Base-by-base conservation (phyloP, 2,888 invertebrate species). In the Ctena decussata region DNA sequence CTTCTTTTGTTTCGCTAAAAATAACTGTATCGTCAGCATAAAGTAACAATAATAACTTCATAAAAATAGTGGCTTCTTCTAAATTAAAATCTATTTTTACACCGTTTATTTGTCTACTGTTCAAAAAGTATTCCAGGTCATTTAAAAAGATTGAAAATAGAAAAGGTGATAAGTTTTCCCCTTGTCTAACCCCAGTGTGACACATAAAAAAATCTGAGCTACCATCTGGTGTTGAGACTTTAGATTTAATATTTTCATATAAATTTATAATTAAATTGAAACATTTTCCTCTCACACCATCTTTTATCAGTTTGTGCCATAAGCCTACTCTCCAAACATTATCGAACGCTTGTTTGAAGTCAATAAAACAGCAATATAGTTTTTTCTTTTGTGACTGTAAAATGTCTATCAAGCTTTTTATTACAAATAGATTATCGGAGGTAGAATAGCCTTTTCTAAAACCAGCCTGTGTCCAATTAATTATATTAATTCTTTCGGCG, bases 221-320 rank as follows among this genome's bases (percentile, higher is more conserved):
- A 32, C 37, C 44, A 41, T 74, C 57, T n/a, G 18, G 30, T 24
- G 46, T 32, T n/a, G 11, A 11, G 12, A 80, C n/a, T 80, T 72
- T 80, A 30, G 80, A 80, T 35, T 80, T 73, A 18, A 72, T 65
- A 65, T 74, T 57, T 0, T 53, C 18, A 35, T 74, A 80, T 12
- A 65, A 21, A 35, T 37, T 78, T n/a, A 21, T 12, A 32, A 71
- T 71, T 21, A 78, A 30, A 30, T 30, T 44, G 30, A 30, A 73
- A 27, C 73, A 73, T 73, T 73, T 73, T 15, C 46, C 73, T 44
- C 44, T 73, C 6, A 73, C 44, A 35, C 49, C 49, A 32, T 74
- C 46, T 32, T 44, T 74, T 49, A n/a, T 6, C 6, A 74, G 3
- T 74, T 74, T 74, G 18, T 30, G 5, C 74, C 74, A 74, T 18